A percentile compares a stretch with the other conserved stretches of the same genome.
These are phyloP conservation scores for Serinus canaria DNA, from an alignment of 2,113 vertebrate species.

Conservation along the genomic window DNA sequence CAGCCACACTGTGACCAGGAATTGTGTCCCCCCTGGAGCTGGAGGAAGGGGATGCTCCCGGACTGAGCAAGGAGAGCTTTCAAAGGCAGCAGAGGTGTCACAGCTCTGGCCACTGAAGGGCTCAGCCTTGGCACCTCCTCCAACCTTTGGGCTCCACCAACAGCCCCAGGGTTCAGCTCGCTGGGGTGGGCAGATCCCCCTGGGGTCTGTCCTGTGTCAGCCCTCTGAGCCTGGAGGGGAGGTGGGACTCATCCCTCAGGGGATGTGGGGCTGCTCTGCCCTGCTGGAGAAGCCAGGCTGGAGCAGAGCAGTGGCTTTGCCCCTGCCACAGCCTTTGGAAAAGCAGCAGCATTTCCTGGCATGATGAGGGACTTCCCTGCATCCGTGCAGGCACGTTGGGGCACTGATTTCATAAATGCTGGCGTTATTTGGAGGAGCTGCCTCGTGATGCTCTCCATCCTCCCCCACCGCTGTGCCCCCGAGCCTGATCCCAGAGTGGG, in stretches of 20 bases:
- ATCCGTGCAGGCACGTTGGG: accelerated
- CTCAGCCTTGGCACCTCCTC: not conserved
- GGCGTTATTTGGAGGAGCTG: not conserved
- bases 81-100: not conserved
- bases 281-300: not conserved
- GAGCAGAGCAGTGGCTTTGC: not conserved
- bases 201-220: not conserved
- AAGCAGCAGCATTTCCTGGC: not conserved
- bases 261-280: not conserved
- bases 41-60: not conserved
- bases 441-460: not conserved
- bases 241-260: not conserved
- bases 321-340: not conserved
- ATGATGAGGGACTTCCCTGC: not conserved
- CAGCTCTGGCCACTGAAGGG: not conserved
- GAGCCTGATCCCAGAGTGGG: accelerated
- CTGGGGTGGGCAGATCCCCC: not conserved
- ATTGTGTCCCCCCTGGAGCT: accelerated
- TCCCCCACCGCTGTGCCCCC: not conserved
- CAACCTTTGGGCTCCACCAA: not conserved
- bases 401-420: not conserved
- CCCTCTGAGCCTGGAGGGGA: not conserved
- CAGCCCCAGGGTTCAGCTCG: not conserved
- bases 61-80: not conserved
- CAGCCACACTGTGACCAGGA: accelerated